Evolutionary conservation across 1,140 invertebrate species (phyloP).

Genomic region (Drosophila leontia): DNA sequence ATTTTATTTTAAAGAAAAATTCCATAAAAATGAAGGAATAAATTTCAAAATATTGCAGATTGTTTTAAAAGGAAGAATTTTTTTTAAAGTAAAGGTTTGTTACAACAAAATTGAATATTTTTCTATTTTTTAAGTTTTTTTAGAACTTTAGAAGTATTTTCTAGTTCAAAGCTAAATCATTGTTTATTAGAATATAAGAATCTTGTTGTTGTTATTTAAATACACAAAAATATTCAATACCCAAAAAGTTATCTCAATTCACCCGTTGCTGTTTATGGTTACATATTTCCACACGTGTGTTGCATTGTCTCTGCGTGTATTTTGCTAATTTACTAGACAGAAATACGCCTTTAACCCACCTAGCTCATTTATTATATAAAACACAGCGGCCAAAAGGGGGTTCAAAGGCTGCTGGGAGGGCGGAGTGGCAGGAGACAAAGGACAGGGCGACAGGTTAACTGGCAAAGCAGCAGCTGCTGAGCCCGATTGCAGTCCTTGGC

Average conservation of each 20-base stretch:
- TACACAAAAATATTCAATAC: neutral
- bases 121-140: too few species aligned
- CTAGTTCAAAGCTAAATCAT: rapidly evolving
- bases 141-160: too few species aligned
- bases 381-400: slow-evolving; percentile 42
- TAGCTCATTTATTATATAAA: slow-evolving; percentile 85
- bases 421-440: slow-evolving; percentile 13
- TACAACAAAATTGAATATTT: too few species aligned
- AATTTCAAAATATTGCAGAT: neutral
- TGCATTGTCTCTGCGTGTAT: slow-evolving; percentile 74
- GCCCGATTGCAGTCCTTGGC: slow-evolving; percentile 48
- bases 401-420: slow-evolving; percentile 16
- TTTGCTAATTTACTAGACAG: slow-evolving; percentile 85
- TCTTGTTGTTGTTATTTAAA: neutral
- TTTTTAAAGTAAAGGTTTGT: neutral
- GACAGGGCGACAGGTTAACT: slow-evolving; percentile 53
- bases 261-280: neutral
- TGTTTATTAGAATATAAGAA: too few species aligned
- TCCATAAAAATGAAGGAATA: too few species aligned
- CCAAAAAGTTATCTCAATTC: neutral
- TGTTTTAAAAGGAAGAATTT: neutral
- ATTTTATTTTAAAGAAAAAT: too few species aligned
- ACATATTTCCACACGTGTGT: slow-evolving; percentile 27
- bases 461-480: slow-evolving; percentile 48
- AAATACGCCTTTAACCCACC: slow-evolving; percentile 85